These are phyloP conservation scores for Xyrichtys novacula DNA, from an alignment of 2,797 vertebrate species.

Conservation along the genomic window DNA sequence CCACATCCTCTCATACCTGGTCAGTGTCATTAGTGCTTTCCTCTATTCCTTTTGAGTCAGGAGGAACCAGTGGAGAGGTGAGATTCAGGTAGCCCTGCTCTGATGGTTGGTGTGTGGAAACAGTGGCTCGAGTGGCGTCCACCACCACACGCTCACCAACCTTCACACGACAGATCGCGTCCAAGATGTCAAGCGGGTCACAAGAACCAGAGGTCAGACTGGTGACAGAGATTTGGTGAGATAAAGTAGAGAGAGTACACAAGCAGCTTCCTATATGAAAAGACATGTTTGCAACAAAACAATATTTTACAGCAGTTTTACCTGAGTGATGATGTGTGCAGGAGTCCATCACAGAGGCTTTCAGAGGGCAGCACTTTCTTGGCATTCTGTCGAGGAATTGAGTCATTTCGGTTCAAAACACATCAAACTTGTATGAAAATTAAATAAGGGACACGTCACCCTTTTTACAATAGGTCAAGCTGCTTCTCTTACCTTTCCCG, in stretches of 20 bases:
- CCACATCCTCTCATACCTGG: constrained; percentile 63
- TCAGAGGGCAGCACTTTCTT: constrained; percentile 83
- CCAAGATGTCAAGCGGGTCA: constrained; percentile 76
- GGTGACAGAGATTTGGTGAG: constrained; percentile 14
- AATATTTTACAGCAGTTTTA: constrained; percentile 54
- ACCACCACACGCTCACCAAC: constrained; percentile 58
- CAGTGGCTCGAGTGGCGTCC: constrained; percentile 67
- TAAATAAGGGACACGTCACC: constrained; percentile 5
- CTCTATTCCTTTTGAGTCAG: constrained; percentile 53
- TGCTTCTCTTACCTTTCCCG: neutral
- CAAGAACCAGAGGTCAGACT: constrained; percentile 75
- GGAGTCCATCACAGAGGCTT: constrained; percentile 74
- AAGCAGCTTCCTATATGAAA: neutral
- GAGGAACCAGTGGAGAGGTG: constrained; percentile 77
- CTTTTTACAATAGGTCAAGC: neutral
- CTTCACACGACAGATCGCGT: constrained; percentile 76
- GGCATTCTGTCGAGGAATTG: constrained; percentile 78
- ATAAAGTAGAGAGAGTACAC: neutral
- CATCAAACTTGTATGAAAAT: neutral
- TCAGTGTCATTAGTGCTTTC: constrained; percentile 63
- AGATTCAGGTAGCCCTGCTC: constrained; percentile 90
- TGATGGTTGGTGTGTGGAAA: constrained; percentile 77
- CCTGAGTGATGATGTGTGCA: constrained; percentile 85
- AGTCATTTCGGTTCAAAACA: constrained; percentile 14
- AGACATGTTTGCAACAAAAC: neutral